Evolutionary conservation across 2,888 invertebrate genomes (phyloP).

Genomic region (Pinctada fucata): DNA sequence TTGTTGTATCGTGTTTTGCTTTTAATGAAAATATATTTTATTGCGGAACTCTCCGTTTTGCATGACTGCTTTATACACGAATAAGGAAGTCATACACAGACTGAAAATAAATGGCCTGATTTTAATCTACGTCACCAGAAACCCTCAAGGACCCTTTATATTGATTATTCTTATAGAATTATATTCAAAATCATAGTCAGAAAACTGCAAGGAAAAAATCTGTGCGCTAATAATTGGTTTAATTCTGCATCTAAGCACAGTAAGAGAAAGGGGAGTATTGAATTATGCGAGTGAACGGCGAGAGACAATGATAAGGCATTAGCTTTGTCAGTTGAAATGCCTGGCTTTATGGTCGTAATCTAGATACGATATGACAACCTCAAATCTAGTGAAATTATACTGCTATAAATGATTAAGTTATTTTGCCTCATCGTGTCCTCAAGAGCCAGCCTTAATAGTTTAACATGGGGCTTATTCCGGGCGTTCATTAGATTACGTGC

Average conservation of each 20-base stretch:
- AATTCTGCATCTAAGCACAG: slow-evolving; percentile 13
- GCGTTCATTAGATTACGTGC: slow-evolving; percentile 27
- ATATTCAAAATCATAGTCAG: not conserved
- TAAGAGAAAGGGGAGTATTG: slow-evolving; percentile 19
- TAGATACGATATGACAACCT: slow-evolving; percentile 40
- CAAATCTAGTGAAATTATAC: slow-evolving; percentile 47
- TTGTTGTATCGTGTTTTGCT: no score
- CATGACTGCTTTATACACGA: no score
- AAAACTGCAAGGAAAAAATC: slow-evolving; percentile 16
- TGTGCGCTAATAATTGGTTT: slow-evolving; percentile 26
- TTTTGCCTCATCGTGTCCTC: not conserved
- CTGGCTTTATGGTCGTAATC: slow-evolving; percentile 38
- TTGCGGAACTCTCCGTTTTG: no score
- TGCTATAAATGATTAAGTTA: slow-evolving; percentile 30
- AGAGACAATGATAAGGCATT: slow-evolving; percentile 34
- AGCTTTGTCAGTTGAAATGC: slow-evolving; percentile 27
- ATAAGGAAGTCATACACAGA: no score
- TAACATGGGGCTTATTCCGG: slow-evolving; percentile 23
- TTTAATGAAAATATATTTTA: no score
- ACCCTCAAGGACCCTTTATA: no score
- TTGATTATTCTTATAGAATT: not conserved
- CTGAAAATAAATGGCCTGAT: no score
- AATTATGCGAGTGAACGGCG: slow-evolving; percentile 31
- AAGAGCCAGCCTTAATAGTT: slow-evolving; percentile 18
- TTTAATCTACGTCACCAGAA: no score